These are phyloP conservation scores for Anolis apletophallus DNA, from an alignment of 2,797 vertebrate species.

Conservation along the genomic window DNA sequence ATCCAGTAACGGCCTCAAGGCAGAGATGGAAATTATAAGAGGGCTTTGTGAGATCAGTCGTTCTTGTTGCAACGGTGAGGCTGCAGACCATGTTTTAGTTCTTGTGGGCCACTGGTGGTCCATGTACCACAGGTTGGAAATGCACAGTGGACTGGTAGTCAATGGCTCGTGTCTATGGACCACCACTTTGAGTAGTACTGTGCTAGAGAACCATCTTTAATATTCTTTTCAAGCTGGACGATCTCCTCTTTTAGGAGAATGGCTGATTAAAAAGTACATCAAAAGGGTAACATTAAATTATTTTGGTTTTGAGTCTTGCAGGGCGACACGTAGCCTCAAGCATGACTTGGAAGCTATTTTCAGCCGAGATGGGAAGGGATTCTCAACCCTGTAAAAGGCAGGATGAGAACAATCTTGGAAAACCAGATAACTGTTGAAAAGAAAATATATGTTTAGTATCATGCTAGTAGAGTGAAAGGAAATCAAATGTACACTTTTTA, in stretches of 20 bases:
- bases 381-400: background rate
- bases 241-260: background rate
- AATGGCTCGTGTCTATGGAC: too few relatives aligned
- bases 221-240: background rate
- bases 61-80: too few relatives aligned
- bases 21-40: too few relatives aligned
- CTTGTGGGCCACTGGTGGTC: too few relatives aligned
- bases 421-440: background rate
- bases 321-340: background rate
- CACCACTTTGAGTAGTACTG: too few relatives aligned
- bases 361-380: background rate
- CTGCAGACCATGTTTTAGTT: too few relatives aligned
- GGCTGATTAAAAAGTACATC: background rate
- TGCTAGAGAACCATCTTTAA: too few relatives aligned
- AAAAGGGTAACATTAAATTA: conserved; percentile 10
- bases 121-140: too few relatives aligned
- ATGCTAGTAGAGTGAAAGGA: background rate
- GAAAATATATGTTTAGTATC: background rate
- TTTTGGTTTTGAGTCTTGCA: background rate
- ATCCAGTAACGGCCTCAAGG: too few relatives aligned
- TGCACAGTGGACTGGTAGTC: background rate
- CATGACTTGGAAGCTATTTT: background rate
- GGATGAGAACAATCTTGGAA: conserved; percentile 1
- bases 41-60: too few relatives aligned
- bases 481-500: background rate